A percentile compares a stretch with the other conserved stretches of the same genome.
Conservation (phyloP, 2,797 vertebrate species). For the Helostoma temminkii region DNA sequence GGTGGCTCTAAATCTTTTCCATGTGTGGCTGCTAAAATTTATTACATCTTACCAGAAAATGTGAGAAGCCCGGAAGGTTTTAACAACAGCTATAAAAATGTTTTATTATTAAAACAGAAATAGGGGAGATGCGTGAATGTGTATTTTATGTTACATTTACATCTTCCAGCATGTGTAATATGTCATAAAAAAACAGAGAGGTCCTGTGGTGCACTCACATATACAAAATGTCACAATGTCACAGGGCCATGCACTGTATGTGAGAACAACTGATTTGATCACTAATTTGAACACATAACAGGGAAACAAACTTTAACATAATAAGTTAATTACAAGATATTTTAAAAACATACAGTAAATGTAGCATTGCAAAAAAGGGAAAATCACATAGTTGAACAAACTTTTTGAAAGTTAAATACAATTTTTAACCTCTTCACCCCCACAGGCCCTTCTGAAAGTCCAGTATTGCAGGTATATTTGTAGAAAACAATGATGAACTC, state of each 20-base stretch:
- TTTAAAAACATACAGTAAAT: not conserved
- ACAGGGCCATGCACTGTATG: not conserved
- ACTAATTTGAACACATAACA: too few relatives aligned
- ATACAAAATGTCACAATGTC: constrained; percentile 6
- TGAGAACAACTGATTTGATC: not conserved
- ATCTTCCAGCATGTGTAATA: not conserved
- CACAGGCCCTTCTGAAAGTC: not conserved
- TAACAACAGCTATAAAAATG: not conserved
- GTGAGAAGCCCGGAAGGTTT: not conserved
- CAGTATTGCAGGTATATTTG: too few relatives aligned
- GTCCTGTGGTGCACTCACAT: not conserved
- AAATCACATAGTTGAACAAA: not conserved
- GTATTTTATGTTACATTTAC: not conserved
- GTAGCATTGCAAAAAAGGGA: not conserved
- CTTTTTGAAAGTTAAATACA: not conserved
- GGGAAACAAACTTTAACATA: not conserved
- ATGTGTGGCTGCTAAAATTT: not conserved
- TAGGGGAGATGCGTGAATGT: not conserved
- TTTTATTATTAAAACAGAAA: not conserved
- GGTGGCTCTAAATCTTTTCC: not conserved
- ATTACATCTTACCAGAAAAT: not conserved
- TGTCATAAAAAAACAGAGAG: not conserved
- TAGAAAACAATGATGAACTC: too few relatives aligned
- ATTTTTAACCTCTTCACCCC: not conserved
- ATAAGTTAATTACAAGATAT: too few relatives aligned